Conservation (phyloP, 1,140 invertebrate species). For the Cydia fagiglandana region DNA sequence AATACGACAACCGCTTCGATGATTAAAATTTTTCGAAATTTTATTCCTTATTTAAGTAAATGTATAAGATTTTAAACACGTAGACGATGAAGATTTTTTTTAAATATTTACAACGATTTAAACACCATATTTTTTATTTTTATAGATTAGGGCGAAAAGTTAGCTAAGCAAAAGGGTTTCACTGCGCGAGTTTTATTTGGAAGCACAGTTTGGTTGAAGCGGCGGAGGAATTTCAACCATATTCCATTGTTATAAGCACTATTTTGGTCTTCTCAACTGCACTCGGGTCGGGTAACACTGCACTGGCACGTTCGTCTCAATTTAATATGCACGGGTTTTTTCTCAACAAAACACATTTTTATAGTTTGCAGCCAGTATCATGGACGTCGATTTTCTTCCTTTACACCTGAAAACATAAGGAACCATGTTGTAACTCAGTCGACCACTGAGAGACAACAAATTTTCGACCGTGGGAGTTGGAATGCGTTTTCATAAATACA, state of each 20-base stretch:
- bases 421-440: slow-evolving; percentile 50
- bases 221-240: slow-evolving; percentile 64
- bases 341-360: slow-evolving; percentile 76
- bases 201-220: slow-evolving; percentile 62
- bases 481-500: slow-evolving; percentile 46
- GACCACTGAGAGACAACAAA: slow-evolving; percentile 48
- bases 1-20: slow-evolving; percentile 79
- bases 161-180: slow-evolving; percentile 41
- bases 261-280: slow-evolving; percentile 69
- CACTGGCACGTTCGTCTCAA: slow-evolving; percentile 68
- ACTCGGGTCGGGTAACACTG: slow-evolving; percentile 48
- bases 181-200: slow-evolving; percentile 60
- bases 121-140: slow-evolving; percentile 39
- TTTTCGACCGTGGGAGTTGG: slow-evolving; percentile 47
- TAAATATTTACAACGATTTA: slow-evolving; percentile 66
- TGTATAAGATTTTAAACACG: slow-evolving; percentile 45
- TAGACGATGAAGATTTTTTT: slow-evolving; percentile 63
- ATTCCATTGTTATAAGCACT: slow-evolving; percentile 72
- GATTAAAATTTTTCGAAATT: slow-evolving; percentile 70
- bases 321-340: slow-evolving; percentile 56
- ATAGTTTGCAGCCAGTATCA: slow-evolving; percentile 58
- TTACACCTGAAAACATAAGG: slow-evolving; percentile 57
- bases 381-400: slow-evolving; percentile 47
- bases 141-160: slow-evolving; percentile 29
- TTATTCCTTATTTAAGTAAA: slow-evolving; percentile 34